Base-by-base conservation (phyloP, 2,113 vertebrate genomes). In the Parus major region DNA sequence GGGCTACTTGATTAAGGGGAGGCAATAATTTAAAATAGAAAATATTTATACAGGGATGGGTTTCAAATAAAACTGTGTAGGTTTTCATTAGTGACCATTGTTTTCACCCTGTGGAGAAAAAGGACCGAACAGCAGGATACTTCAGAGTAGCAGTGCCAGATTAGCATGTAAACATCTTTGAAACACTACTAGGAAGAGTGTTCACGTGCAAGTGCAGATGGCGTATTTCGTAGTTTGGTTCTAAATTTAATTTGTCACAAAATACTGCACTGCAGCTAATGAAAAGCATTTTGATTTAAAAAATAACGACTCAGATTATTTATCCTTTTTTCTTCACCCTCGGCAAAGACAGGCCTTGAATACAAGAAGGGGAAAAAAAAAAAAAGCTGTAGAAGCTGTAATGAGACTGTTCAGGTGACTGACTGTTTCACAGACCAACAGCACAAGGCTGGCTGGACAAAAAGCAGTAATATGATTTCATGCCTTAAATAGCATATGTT, bases 401-500 rank as follows among this genome's bases (percentile, higher is more conserved):
- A 76, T 88, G 93, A 96, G 95, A 93, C 71, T 87, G 73, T 93
- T 97, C 86, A 96, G 96, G 97, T 97, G 97, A 95, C 94, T 95
- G 85, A 86, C 92, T 85, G 87, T 86, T 96, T 96, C 68, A 41
- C 77, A 96, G 91, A 95, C 69, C 94, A 91, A 73, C 88, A 94
- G 92, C 93, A 75, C 87, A 90, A 94, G 95, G 92, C 92, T 83
- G 81, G 84, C 66, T 96, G 96, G 78, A 97, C 95, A 97, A 87
- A 97, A 97, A 97, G 83, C 93, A 93, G 87, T 96, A 92, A 96
- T 97, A 94, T 95, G 94, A 96, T 98, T 98, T 97, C 93, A 94
- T 97, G 95, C 97, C 92, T 97, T 97, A 97, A 97, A 97, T 95
- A 97, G 96, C 96, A 73, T 98, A 97, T 98, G 97, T 97, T 98